Base-by-base conservation (phyloP, 2,113 vertebrate genomes). In the Pseudonaja textilis region DNA sequence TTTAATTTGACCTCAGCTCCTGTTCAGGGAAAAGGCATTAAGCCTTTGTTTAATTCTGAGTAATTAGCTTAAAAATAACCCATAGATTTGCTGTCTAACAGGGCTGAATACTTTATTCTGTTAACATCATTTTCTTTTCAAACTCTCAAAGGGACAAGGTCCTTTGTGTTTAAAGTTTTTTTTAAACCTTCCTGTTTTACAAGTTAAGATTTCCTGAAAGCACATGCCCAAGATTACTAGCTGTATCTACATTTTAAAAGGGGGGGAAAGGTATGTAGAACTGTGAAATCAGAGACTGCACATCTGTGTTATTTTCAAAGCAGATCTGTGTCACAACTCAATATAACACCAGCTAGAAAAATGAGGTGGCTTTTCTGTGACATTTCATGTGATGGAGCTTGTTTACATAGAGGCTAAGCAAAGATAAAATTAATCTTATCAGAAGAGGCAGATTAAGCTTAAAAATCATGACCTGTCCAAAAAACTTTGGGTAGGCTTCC, bases 61-160 rank as follows among this genome's bases (percentile, higher is more conserved):
- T 59, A 95, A 94, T 95, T 92, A 94, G 45, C 54, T 95, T 96
- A 96, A 97, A 97, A 97, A 95, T 93, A 95, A 91, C 92, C 5
- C 90, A 90, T 0, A 93, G 61, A 57, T 95, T 87, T 92, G n/a
- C 23, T 94, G 93, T 90, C 52, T 95, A 22, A 18, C 50, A 95
- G 88, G 87, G 87, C 10, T 92, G 91, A 95, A 81, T 0, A 69
- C 87, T 94, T 61, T 89, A 29, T 22, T 93, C 90, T 11, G 16
- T 69, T 88, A 88, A 93, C 85, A 87, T 81, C 0, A 54, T 90
- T 92, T 95, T 93, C 88, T 18, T 92, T 95, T 90, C 25, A 57
- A 93, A 92, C 39, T 61, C 85, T 93, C 88, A 64, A 94, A 47
- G 2, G 9, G 1, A 25, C 55, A 91, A 87, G 88, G 1, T 85